A percentile compares a stretch with the other conserved stretches of the same genome.
Conservation (phyloP, 2,888 invertebrate genomes). For the Clusia tigrina region DNA sequence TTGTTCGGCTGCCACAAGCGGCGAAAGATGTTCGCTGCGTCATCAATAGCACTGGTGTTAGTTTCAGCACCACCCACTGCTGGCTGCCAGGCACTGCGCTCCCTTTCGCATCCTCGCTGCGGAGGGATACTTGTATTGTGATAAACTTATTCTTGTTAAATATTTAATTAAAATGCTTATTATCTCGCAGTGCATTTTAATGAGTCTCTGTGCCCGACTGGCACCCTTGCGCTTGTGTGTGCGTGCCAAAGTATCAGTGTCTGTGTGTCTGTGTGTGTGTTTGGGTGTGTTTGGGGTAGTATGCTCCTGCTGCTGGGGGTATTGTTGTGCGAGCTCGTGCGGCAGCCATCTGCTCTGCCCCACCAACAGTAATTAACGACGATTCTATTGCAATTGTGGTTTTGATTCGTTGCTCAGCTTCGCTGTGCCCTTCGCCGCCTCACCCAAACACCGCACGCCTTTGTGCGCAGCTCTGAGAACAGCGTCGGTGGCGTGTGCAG, state of each 20-base stretch:
- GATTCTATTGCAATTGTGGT: constrained; percentile 61
- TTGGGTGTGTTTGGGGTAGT: constrained; percentile 9
- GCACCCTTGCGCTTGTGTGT: constrained; percentile 6
- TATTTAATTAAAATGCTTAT: constrained; percentile 59
- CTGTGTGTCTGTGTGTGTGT: too few species aligned
- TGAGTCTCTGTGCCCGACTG: constrained; percentile 51
- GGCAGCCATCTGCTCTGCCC: constrained; percentile 18
- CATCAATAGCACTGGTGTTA: neutral
- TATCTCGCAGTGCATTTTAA: constrained; percentile 57
- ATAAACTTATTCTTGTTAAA: constrained; percentile 62
- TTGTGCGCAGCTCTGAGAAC: neutral
- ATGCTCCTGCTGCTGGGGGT: neutral
- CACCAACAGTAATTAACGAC: constrained; percentile 60
- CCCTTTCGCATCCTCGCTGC: constrained; percentile 22
- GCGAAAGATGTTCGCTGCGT: neutral
- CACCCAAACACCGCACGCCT: neutral
- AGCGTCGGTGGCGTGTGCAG: neutral
- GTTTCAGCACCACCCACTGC: constrained; percentile 21
- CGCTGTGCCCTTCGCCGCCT: neutral
- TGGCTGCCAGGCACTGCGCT: neutral
- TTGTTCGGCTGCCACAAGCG: neutral
- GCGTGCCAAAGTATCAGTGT: too few species aligned
- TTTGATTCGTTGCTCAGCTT: constrained; percentile 48
- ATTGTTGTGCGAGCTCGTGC: constrained; percentile 36
- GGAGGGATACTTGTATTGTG: constrained; percentile 52